These are phyloP conservation scores for Petroica traversi DNA, from an alignment of 2,113 vertebrate genomes.

Conservation along the genomic window DNA sequence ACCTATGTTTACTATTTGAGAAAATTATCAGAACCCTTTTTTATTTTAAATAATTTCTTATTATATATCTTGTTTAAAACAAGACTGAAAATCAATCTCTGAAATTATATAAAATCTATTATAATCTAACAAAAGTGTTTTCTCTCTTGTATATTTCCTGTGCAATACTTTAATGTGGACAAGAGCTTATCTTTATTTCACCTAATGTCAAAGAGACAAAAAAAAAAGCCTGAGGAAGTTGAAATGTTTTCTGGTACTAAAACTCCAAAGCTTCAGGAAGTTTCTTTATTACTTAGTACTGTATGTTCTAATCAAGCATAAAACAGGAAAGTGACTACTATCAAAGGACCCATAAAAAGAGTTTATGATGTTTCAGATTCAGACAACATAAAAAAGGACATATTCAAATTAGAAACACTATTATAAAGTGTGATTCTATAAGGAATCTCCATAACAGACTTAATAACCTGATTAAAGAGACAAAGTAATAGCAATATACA, in stretches of 20 bases:
- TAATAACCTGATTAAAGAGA: constrained; percentile 86
- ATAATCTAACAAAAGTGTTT: neutral
- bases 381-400: constrained; percentile 84
- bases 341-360: constrained; percentile 82
- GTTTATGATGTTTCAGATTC: constrained; percentile 85
- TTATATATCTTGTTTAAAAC: neutral
- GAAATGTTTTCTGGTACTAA: constrained; percentile 53
- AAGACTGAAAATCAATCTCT: neutral
- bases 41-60: neutral
- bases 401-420: constrained; percentile 83
- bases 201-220: neutral
- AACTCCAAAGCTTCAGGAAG: constrained; percentile 74
- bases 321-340: constrained; percentile 78
- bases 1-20: neutral
- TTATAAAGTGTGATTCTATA: constrained; percentile 82
- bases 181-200: neutral
- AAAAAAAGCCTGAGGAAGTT: neutral
- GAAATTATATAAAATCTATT: neutral
- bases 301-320: constrained; percentile 81
- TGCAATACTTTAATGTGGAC: neutral
- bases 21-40: neutral
- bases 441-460: constrained; percentile 80
- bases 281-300: constrained; percentile 80
- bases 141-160: neutral
- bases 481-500: constrained; percentile 84